Conservation (phyloP, 2,888 invertebrate genomes). For the Linnaemya tessellans region DNA sequence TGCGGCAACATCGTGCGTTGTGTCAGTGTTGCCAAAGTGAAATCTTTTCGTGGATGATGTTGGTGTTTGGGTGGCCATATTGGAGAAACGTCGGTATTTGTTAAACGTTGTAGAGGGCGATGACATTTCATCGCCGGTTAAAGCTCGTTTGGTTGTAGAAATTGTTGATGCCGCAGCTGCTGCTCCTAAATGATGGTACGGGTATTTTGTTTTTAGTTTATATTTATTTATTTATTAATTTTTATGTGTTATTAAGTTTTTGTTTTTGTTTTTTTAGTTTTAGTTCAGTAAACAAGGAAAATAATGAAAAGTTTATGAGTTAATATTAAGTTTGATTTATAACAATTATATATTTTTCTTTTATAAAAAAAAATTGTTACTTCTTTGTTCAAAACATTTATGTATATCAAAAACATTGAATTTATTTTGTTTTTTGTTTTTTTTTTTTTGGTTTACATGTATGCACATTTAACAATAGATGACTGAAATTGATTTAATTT, state of each 20-base stretch:
- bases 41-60: conserved; percentile 65
- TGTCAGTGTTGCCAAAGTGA: conserved; percentile 55
- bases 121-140: conserved; percentile 65
- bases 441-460: conserved; percentile 11
- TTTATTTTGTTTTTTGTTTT: no score
- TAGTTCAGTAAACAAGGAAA: conserved; percentile 51
- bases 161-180: conserved; percentile 68
- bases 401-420: conserved; percentile 47
- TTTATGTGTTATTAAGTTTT: conserved; percentile 10
- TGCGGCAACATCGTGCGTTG: conserved; percentile 3
- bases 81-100: conserved; percentile 75
- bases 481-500: conserved; percentile 49
- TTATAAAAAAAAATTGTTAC: conserved; percentile 27
- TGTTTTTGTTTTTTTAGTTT: neutral
- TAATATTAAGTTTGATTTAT: conserved; percentile 41
- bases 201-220: conserved; percentile 20
- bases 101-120: conserved; percentile 64
- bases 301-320: conserved; percentile 52
- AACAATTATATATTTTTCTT: conserved; percentile 56
- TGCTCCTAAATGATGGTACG: conserved; percentile 70
- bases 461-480: conserved; percentile 60
- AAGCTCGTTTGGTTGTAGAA: conserved; percentile 71
- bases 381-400: conserved; percentile 47
- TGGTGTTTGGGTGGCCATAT: conserved; percentile 75
- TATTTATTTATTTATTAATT: no score